Evolutionary conservation across 2,797 vertebrate genomes (phyloP).

Genomic region (Megaceryle alcyon): DNA sequence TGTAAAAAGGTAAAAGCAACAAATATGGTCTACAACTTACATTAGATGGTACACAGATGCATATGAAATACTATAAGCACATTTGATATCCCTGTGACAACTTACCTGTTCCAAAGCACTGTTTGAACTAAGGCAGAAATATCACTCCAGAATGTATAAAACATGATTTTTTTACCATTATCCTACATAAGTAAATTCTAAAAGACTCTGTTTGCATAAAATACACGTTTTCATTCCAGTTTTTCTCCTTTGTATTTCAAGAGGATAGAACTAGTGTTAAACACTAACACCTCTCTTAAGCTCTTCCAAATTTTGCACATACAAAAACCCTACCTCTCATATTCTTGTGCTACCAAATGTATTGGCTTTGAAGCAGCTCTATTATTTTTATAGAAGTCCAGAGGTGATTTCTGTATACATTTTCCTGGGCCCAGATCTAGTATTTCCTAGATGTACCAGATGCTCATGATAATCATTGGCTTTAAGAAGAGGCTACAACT

Average conservation of each 20-base stretch:
- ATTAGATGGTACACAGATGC: not conserved
- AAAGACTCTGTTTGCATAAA: not conserved
- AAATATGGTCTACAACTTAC: not conserved
- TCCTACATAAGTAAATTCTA: not conserved
- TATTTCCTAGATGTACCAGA: not conserved
- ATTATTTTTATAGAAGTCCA: not conserved
- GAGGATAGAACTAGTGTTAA: not conserved
- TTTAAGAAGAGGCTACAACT: not conserved
- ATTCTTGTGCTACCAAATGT: not conserved
- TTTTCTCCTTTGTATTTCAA: not conserved
- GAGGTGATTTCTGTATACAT: not conserved
- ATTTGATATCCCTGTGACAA: not conserved
- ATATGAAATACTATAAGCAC: not conserved
- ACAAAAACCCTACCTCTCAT: not conserved
- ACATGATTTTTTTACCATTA: not conserved
- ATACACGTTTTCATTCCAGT: not conserved
- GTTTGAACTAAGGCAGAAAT: not conserved
- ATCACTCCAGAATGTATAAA: not conserved
- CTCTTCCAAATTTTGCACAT: not conserved
- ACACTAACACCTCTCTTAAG: not conserved
- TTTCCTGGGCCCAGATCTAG: not conserved
- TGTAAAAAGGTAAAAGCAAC: not conserved
- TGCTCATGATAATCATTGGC: accelerated
- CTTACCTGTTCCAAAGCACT: not conserved
- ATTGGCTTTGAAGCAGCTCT: not conserved